A percentile compares a stretch with the other conserved stretches of the same genome.
Evolutionary conservation across 2,888 invertebrate species (phyloP).

Genomic region (Hedya salicella): DNA sequence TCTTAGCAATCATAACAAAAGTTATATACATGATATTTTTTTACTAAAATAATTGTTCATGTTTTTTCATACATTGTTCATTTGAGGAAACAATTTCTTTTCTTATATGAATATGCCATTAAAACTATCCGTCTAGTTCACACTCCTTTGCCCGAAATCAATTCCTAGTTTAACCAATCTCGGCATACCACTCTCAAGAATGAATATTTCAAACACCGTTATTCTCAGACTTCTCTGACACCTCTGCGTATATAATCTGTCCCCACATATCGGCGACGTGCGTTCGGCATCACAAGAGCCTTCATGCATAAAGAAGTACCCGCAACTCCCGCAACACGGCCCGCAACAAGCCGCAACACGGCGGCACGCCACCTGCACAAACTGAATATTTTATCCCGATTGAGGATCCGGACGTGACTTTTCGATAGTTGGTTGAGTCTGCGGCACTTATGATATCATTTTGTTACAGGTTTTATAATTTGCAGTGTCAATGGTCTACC

Average conservation of each 20-base stretch:
- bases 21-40: too few relatives aligned
- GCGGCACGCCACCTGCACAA: conserved; percentile 73
- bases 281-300: conserved; percentile 75
- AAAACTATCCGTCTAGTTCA: too few relatives aligned
- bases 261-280: conserved; percentile 63
- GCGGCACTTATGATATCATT: conserved; percentile 14
- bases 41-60: too few relatives aligned
- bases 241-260: conserved; percentile 49
- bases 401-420: conserved; percentile 52
- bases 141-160: too few relatives aligned
- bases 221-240: neutral
- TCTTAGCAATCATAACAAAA: too few relatives aligned
- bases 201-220: neutral
- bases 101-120: too few relatives aligned
- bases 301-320: conserved; percentile 80
- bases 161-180: too few relatives aligned
- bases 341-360: conserved; percentile 17
- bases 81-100: too few relatives aligned
- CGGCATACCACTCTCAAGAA: too few relatives aligned
- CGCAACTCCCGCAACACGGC: conserved; percentile 2
- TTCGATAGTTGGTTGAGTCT: neutral
- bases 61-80: too few relatives aligned
- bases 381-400: conserved; percentile 72
- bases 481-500: neutral
- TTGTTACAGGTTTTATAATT: neutral